Percentiles rank a stretch among this genome's conserved stretches.
phyloP scores from a whole-genome alignment of 2,888 invertebrate species.

The Oscheius sp. region DNA sequence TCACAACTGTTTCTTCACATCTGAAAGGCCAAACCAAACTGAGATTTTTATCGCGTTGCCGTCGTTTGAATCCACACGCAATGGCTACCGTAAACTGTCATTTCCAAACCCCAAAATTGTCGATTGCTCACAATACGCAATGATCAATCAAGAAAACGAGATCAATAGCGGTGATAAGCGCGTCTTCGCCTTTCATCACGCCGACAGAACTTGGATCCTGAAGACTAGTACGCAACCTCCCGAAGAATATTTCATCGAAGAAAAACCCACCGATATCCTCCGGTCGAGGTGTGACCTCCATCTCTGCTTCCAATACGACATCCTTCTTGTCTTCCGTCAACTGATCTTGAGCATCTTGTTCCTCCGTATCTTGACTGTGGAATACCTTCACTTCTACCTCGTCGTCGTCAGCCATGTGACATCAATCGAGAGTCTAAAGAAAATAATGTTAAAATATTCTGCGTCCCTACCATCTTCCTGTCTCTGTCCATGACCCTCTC shows the following conservation, averaged over 20 bases:
- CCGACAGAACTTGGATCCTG: slow-evolving; percentile 24
- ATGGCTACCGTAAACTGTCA: not conserved
- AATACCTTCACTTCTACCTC: slow-evolving; percentile 60
- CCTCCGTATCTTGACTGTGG: slow-evolving; percentile 43
- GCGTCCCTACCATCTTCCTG: slow-evolving; percentile 19
- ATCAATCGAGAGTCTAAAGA: slow-evolving; percentile 19
- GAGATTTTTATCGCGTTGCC: slow-evolving; percentile 10
- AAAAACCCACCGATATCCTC: slow-evolving; percentile 43
- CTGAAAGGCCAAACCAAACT: slow-evolving; percentile 13
- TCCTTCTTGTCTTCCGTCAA: slow-evolving; percentile 66
- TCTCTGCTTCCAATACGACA: slow-evolving; percentile 51
- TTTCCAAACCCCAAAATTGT: not conserved
- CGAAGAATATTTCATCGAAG: too few species aligned
- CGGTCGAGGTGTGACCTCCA: slow-evolving; percentile 33
- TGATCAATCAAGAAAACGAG: slow-evolving; percentile 26
- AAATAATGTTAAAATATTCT: slow-evolving; percentile 24
- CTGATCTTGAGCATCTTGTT: slow-evolving; percentile 49
- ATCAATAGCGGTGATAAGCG: slow-evolving; percentile 34
- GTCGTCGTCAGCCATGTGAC: slow-evolving; percentile 41
- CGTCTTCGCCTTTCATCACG: slow-evolving; percentile 24
- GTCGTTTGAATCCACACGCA: slow-evolving; percentile 5
- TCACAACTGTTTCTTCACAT: slow-evolving; percentile 8
- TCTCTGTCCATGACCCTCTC: slow-evolving; percentile 2
- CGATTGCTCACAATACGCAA: slow-evolving; percentile 4
- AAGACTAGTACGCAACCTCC: slow-evolving; percentile 21